Evolutionary conservation across 2,888 invertebrate genomes (phyloP).

Genomic region (Blera fallax): DNA sequence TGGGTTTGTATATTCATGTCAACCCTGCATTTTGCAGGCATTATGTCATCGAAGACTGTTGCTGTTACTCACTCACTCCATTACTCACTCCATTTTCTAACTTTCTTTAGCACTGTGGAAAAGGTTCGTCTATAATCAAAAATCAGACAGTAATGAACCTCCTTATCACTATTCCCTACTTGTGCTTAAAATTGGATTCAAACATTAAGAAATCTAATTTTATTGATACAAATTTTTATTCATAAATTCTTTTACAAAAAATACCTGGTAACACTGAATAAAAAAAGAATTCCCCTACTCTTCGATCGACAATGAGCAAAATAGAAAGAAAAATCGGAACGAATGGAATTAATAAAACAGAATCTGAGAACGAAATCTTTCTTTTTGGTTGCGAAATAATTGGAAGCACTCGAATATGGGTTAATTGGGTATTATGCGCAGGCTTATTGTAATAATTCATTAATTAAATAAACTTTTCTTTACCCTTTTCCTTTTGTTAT

Average conservation of each 20-base stretch:
- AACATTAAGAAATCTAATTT: too few species aligned
- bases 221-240: too few species aligned
- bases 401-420: constrained; percentile 63
- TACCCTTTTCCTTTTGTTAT: neutral
- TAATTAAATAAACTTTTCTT: constrained; percentile 10
- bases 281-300: constrained; percentile 32
- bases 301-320: constrained; percentile 32
- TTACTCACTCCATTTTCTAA: too few species aligned
- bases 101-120: too few species aligned
- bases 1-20: too few species aligned
- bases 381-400: constrained; percentile 70
- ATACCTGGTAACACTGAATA: constrained; percentile 23
- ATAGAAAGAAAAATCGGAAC: constrained; percentile 53
- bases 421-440: constrained; percentile 60
- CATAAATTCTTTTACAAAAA: neutral
- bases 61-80: too few species aligned
- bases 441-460: neutral
- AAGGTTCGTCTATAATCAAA: too few species aligned
- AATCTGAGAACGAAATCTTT: constrained; percentile 39
- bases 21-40: too few species aligned
- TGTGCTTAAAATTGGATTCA: too few species aligned
- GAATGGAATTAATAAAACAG: constrained; percentile 58
- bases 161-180: too few species aligned
- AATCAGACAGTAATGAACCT: too few species aligned
- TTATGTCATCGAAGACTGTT: too few species aligned